Conservation (phyloP, 1,140 invertebrate genomes). For the Macrosteles quadrilineatus region DNA sequence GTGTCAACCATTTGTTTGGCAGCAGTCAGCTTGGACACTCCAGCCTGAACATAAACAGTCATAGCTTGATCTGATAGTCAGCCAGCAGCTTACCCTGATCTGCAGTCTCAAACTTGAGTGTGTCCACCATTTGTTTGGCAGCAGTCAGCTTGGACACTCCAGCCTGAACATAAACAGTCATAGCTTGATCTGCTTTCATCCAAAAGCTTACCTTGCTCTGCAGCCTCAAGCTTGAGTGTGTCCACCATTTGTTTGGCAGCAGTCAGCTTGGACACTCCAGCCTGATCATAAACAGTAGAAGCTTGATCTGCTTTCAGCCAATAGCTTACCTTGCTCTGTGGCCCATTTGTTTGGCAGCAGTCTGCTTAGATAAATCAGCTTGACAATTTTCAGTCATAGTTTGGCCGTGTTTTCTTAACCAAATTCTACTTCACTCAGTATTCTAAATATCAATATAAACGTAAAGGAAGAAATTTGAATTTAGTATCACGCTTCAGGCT, state of each 20-base stretch:
- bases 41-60: conserved; percentile 86
- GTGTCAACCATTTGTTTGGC: conserved; percentile 92
- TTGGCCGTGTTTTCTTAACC: too few species aligned
- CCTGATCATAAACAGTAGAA: conserved; percentile 55
- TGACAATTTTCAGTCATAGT: conserved; percentile 51
- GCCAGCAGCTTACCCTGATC: conserved; percentile 80
- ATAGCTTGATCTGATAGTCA: conserved; percentile 91
- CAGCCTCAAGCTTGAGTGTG: conserved; percentile 86
- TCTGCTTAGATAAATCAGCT: conserved; percentile 90
- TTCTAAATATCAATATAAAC: too few species aligned
- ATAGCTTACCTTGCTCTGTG: conserved; percentile 73
- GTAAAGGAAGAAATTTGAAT: too few species aligned
- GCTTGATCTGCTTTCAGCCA: conserved; percentile 87
- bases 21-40: conserved; percentile 90
- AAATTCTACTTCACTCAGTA: too few species aligned
- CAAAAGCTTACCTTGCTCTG: conserved; percentile 79
- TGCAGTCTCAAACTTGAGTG: conserved; percentile 85
- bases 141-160: conserved; percentile 92
- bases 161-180: too few species aligned
- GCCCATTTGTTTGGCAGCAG: conserved; percentile 82
- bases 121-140: conserved; percentile 80
- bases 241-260: conserved; percentile 85
- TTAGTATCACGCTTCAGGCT: too few species aligned
- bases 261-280: conserved; percentile 88
- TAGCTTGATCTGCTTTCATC: too few species aligned